Percentiles rank a stretch among this genome's conserved stretches.
Conservation (phyloP, 2,797 vertebrate species). For the Labroides dimidiatus region DNA sequence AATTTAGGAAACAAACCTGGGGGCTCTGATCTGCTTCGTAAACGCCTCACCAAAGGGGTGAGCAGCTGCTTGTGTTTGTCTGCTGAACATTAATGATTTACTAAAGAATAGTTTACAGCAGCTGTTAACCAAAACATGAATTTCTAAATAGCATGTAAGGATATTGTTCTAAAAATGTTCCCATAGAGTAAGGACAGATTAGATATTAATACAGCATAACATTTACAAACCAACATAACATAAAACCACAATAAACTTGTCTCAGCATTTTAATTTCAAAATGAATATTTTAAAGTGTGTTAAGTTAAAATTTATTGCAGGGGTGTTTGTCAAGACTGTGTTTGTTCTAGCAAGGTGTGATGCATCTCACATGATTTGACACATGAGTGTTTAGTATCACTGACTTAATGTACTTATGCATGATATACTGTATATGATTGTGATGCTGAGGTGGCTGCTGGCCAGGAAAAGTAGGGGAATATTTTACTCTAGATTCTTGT, state of each 20-base stretch:
- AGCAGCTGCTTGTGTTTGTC: conserved; percentile 66
- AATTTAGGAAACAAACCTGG: conserved; percentile 96
- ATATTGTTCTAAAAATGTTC: not conserved
- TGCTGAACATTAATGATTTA: conserved; percentile 9
- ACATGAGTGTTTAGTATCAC: not conserved
- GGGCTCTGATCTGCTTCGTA: conserved; percentile 97
- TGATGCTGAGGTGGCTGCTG: not conserved
- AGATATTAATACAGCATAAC: not conserved
- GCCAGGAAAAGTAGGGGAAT: no score
- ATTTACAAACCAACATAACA: not conserved
- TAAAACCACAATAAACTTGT: not conserved
- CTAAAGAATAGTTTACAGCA: not conserved
- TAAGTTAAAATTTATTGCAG: not conserved
- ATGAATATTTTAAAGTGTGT: not conserved
- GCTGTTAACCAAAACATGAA: no score
- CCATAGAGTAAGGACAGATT: fast-evolving
- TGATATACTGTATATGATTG: not conserved
- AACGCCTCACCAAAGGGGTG: conserved; percentile 97
- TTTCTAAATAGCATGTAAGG: not conserved
- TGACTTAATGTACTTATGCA: not conserved
- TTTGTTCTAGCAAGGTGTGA: not conserved
- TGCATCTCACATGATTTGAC: not conserved
- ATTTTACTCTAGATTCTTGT: not conserved
- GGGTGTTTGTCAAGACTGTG: not conserved
- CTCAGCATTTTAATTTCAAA: not conserved